Evolutionary conservation across 2,888 invertebrate genomes (phyloP).

Genomic region (Megalurothrips usitatus): DNA sequence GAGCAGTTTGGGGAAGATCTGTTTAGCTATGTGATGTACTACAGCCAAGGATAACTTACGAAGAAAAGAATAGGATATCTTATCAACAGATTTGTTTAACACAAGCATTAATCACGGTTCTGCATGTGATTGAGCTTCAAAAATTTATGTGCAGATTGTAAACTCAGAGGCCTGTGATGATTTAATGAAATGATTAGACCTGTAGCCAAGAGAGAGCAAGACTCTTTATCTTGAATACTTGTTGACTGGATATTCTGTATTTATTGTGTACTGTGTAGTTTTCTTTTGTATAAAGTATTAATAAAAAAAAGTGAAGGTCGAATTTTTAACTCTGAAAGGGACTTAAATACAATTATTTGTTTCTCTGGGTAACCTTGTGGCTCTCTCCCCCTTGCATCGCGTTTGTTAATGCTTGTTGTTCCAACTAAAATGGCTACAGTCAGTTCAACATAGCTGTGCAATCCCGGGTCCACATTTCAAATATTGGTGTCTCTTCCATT

Average conservation of each 20-base stretch:
- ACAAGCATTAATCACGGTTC: not conserved
- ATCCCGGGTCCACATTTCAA: too few relatives aligned
- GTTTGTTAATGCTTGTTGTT: too few relatives aligned
- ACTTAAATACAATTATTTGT: not conserved
- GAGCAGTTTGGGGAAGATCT: not conserved
- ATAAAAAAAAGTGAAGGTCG: not conserved
- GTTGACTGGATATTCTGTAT: constrained; percentile 19
- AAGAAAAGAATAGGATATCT: not conserved
- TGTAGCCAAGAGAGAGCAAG: not conserved
- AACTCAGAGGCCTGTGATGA: not conserved
- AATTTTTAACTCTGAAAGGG: not conserved
- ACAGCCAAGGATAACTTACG: not conserved
- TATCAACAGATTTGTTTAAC: not conserved
- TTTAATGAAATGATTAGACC: not conserved
- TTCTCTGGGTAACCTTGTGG: not conserved
- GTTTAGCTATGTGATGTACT: not conserved
- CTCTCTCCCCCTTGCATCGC: not conserved
- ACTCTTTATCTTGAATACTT: not conserved
- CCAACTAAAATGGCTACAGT: too few relatives aligned
- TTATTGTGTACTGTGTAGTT: not conserved
- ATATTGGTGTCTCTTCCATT: too few relatives aligned
- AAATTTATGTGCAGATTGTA: not conserved
- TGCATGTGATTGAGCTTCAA: not conserved
- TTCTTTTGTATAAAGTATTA: not conserved
- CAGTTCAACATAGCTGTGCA: too few relatives aligned